Evolutionary conservation across 2,113 vertebrate genomes (phyloP).

Genomic region (Alouatta palliata): DNA sequence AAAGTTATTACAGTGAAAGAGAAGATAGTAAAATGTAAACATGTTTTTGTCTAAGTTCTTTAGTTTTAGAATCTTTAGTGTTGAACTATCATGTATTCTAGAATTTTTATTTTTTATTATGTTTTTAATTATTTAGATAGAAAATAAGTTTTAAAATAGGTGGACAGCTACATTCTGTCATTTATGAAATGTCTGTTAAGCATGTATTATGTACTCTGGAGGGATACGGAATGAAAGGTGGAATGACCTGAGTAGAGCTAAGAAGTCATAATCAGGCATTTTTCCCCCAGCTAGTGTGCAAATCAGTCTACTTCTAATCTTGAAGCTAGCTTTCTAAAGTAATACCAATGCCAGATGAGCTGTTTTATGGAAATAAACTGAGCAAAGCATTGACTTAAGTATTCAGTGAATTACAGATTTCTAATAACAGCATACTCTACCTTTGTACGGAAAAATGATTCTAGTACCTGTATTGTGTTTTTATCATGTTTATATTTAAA

Average conservation of each 20-base stretch:
- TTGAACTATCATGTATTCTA: neutral
- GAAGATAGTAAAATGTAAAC: slow-evolving; percentile 25
- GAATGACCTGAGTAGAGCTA: neutral
- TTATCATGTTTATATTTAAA: slow-evolving; percentile 5
- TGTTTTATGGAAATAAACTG: neutral
- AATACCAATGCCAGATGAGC: neutral
- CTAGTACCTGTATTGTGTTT: neutral
- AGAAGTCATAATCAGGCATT: neutral
- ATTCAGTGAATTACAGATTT: neutral
- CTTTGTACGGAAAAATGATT: slow-evolving; percentile 28
- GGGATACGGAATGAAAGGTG: neutral
- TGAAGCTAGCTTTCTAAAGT: neutral
- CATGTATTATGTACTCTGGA: neutral
- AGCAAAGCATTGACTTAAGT: neutral
- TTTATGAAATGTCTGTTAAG: neutral
- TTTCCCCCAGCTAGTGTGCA: neutral
- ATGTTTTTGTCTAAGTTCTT: neutral
- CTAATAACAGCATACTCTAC: neutral
- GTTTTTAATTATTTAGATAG: neutral
- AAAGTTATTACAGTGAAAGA: neutral
- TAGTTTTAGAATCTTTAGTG: slow-evolving; percentile 16
- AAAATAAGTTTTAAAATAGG: neutral
- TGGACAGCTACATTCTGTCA: neutral
- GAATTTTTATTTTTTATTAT: slow-evolving; percentile 39
- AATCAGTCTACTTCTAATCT: neutral